Conservation (phyloP, 2,888 invertebrate species). For the Euproctis similis region DNA sequence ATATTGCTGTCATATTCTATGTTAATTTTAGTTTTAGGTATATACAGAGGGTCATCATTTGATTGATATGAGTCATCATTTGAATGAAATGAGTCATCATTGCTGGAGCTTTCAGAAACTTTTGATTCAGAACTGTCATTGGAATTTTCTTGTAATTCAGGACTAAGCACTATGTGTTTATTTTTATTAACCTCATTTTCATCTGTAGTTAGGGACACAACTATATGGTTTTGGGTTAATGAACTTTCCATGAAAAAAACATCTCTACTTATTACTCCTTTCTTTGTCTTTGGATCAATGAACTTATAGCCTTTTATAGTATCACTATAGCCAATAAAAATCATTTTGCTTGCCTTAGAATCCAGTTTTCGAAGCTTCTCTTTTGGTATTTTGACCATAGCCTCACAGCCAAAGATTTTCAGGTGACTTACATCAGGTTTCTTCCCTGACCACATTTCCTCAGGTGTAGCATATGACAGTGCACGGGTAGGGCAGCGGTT, state of each 20-base stretch:
- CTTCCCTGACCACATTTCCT: conserved; percentile 3
- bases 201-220: no score
- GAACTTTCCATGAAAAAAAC: conserved; percentile 9
- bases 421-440: conserved; percentile 4
- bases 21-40: background rate
- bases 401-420: conserved; percentile 5
- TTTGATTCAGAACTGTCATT: conserved; percentile 1
- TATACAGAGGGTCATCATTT: background rate
- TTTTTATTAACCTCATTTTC: no score
- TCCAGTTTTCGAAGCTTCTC: conserved; percentile 2
- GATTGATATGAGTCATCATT: background rate
- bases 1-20: background rate
- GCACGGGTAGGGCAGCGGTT: conserved; percentile 2
- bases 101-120: background rate
- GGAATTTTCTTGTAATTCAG: conserved; percentile 1
- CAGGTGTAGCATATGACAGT: conserved; percentile 2
- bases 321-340: conserved; percentile 10
- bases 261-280: conserved; percentile 10
- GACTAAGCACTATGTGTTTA: background rate
- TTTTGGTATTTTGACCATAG: conserved; percentile 5
- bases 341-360: conserved; percentile 1
- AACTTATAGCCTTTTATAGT: conserved; percentile 7
- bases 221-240: conserved; percentile 1
- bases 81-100: conserved; percentile 1
- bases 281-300: conserved; percentile 6